Percentiles rank a stretch among this genome's conserved stretches.
These are phyloP conservation scores for Cavia porcellus DNA, from an alignment of 2,113 vertebrate genomes.

Conservation along the genomic window DNA sequence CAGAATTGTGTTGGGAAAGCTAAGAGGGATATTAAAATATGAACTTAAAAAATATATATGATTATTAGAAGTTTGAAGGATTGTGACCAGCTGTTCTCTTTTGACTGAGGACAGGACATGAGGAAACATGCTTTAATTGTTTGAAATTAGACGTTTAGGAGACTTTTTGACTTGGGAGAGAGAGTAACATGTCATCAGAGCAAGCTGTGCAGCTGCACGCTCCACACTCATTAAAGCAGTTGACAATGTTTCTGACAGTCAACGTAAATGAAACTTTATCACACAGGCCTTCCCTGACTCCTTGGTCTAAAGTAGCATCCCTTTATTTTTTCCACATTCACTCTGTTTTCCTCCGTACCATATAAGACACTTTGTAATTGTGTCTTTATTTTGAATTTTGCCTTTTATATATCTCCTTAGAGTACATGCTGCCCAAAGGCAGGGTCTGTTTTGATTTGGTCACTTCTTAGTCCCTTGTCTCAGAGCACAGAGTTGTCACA, in stretches of 20 bases:
- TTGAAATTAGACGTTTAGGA: slow-evolving; percentile 46
- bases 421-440: not conserved
- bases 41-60: not conserved
- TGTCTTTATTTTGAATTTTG: not conserved
- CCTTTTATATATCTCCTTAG: not conserved
- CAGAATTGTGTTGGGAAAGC: slow-evolving; percentile 22
- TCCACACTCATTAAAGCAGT: not conserved
- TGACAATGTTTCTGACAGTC: not conserved
- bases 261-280: not conserved
- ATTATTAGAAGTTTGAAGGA: not conserved
- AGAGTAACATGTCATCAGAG: not conserved
- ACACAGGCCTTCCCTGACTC: not conserved
- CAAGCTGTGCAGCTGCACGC: not conserved
- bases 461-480: not conserved
- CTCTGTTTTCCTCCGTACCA: not conserved
- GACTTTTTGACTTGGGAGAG: slow-evolving; percentile 30
- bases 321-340: not conserved
- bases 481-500: not conserved
- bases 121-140: slow-evolving; percentile 4
- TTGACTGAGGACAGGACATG: not conserved
- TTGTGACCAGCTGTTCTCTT: slow-evolving; percentile 38
- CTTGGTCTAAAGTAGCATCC: not conserved
- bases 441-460: not conserved
- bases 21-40: not conserved
- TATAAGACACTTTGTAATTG: not conserved